Evolutionary conservation across 37 sponge, comb jelly and placozoan genomes (phyloP).

Genomic region (Beroe ovata): DNA sequence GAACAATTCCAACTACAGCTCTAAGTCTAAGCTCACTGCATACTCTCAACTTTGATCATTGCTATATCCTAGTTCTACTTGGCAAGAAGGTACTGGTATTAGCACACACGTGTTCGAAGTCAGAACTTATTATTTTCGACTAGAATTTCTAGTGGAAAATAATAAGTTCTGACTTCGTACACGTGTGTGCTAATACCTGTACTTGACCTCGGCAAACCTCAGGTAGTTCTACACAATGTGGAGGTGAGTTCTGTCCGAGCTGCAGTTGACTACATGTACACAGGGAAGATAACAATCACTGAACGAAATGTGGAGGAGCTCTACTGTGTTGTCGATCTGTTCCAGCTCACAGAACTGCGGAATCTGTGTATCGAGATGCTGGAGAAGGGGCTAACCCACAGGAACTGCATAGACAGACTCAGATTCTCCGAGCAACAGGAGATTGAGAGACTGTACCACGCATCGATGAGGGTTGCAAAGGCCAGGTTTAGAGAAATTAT

Average conservation of each 20-base stretch:
- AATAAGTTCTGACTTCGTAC: no score
- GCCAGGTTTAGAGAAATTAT: slow-evolving; percentile 48
- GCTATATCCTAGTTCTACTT: no score
- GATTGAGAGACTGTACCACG: slow-evolving; percentile 51
- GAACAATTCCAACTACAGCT: no score
- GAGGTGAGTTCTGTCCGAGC: slow-evolving; percentile 7
- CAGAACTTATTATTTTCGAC: no score
- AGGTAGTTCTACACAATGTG: slow-evolving; percentile 59
- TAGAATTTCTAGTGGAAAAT: no score
- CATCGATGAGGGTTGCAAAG: slow-evolving; percentile 20
- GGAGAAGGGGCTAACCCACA: slow-evolving; percentile 28
- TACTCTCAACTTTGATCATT: no score
- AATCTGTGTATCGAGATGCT: slow-evolving; percentile 41
- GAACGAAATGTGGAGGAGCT: slow-evolving; percentile 49
- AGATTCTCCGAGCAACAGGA: slow-evolving; percentile 67
- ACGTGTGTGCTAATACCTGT: no score
- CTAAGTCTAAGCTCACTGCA: no score
- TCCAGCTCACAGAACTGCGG: slow-evolving; percentile 64
- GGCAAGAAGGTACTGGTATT: no score
- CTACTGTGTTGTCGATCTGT: slow-evolving; percentile 50
- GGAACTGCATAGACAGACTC: slow-evolving; percentile 54
- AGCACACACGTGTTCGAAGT: no score
- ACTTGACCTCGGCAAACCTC: no score
- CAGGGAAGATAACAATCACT: slow-evolving; percentile 43
- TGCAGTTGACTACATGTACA: slow-evolving; percentile 55